Base-by-base conservation (phyloP, 2,113 vertebrate genomes). In the Otis tarda region DNA sequence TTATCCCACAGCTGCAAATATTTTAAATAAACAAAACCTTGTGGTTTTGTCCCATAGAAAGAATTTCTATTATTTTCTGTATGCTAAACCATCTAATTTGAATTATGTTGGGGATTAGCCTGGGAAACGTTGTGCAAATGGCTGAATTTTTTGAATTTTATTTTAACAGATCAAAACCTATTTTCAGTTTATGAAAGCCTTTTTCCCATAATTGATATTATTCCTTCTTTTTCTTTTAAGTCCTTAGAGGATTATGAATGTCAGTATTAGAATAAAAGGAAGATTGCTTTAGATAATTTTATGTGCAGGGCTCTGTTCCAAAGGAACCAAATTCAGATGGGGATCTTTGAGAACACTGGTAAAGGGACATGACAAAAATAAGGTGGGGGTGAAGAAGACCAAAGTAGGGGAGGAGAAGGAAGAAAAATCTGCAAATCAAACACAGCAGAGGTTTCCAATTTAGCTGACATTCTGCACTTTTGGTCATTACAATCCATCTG, bases 161-260 rank as follows among this genome's bases (percentile, higher is more conserved):
- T 90, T 94, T 94, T 80, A 92, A 83, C 77, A 96, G 87, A 91
- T 96, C 89, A 97, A 96, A 96, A 87, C 39, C 56, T 49, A 31
- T 94, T 93, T 89, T 91, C 81, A 89, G 95, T 83, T 96, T 92
- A 85, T 94, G 81, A 95, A 96, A 93, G 89, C 50, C 47, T 94
- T 94, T 96, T 96, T 96, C 95, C 95, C 96, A 96, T 96, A 96
- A 96, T 89, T 97, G 74, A 96, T 95, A 97, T 96, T 91, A 94
- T 87, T 96, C 56, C 81, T 85, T 61, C 77, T 91, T 87, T 93
- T 94, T 89, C 83, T 91, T 96, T 77, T 80, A 93, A 93, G 67
- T 89, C 96, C 95, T 94, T 77, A 76, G 96, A 89, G 96, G 93
- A 94, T 95, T 95, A 87, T 87, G 90, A 93, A 94, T 89, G 93